phyloP scores from a whole-genome alignment of 2,113 vertebrate genomes.

The Myrmecobius fasciatus region DNA sequence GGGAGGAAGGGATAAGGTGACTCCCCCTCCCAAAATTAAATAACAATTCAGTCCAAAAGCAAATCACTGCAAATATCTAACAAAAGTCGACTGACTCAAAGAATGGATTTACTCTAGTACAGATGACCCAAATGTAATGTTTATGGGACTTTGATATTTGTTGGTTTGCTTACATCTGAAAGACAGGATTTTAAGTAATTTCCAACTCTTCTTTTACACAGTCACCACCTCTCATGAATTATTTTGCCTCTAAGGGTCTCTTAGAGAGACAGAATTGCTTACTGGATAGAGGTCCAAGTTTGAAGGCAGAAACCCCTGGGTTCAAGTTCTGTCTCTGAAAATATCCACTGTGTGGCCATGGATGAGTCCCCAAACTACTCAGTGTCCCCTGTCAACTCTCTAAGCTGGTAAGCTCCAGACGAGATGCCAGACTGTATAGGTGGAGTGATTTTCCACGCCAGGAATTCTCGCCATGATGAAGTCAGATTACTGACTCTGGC shows the following conservation, averaged over 20 bases:
- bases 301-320: background rate
- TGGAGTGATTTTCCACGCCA: background rate
- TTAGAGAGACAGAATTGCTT: background rate
- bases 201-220: background rate
- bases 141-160: background rate
- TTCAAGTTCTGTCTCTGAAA: background rate
- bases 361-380: background rate
- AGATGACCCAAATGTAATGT: background rate
- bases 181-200: background rate
- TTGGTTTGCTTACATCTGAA: background rate
- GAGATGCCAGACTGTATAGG: background rate
- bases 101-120: background rate
- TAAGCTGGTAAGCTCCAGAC: background rate
- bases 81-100: background rate
- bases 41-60: background rate
- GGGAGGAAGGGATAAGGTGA: background rate
- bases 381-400: background rate
- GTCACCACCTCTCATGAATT: background rate
- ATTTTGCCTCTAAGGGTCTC: background rate
- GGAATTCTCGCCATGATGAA: background rate
- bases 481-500: background rate
- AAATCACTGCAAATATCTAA: background rate
- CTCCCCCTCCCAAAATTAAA: background rate
- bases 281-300: background rate
- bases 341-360: background rate